Conservation (phyloP, 2,113 vertebrate genomes). For the Pelusios castaneus region DNA sequence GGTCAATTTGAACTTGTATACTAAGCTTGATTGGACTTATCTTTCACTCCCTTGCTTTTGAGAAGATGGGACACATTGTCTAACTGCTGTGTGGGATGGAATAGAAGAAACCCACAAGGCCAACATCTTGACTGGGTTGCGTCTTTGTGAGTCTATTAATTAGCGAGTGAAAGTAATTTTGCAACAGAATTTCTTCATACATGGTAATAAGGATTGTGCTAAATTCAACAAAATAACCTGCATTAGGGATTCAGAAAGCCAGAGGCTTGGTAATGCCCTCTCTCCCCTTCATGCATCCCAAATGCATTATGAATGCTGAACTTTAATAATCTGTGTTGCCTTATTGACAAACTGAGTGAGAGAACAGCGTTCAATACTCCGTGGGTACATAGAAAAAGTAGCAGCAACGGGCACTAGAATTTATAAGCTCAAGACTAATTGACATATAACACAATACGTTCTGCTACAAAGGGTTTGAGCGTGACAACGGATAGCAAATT, state of each 20-base stretch:
- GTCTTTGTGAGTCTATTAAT: neutral
- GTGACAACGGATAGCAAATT: neutral
- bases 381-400: neutral
- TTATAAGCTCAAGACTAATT: neutral
- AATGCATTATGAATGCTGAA: neutral
- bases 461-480: neutral
- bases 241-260: neutral
- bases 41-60: neutral
- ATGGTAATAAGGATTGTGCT: neutral
- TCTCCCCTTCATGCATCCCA: neutral
- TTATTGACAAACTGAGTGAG: neutral
- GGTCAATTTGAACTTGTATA: neutral
- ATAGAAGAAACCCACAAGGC: neutral
- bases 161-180: conserved; percentile 1
- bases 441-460: neutral
- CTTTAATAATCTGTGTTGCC: neutral
- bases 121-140: neutral
- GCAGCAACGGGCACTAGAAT: neutral
- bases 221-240: neutral
- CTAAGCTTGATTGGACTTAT: neutral
- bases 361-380: neutral
- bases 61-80: neutral
- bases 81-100: neutral
- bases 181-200: neutral
- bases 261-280: neutral